Conservation (phyloP, 2,888 invertebrate genomes). For the Rhamphomyia laevipes region DNA sequence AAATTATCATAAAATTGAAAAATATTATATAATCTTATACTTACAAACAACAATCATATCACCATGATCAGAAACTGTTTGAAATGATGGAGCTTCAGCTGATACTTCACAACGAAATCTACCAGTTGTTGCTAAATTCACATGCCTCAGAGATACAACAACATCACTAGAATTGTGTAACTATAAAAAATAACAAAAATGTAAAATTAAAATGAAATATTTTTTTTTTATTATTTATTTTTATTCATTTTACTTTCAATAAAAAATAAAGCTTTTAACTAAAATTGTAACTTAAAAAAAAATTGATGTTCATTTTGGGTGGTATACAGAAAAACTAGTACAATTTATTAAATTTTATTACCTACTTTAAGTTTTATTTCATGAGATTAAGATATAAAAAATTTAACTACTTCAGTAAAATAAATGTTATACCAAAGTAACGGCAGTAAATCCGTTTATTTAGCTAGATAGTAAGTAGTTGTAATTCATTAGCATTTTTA, state of each 20-base stretch:
- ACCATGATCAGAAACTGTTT: conserved; percentile 54
- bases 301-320: too few relatives aligned
- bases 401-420: too few relatives aligned
- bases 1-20: background rate
- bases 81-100: conserved; percentile 57
- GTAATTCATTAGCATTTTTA: too few relatives aligned
- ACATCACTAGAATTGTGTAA: conserved; percentile 55
- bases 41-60: conserved; percentile 59
- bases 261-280: too few relatives aligned
- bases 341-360: too few relatives aligned
- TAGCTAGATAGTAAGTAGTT: too few relatives aligned
- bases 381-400: too few relatives aligned
- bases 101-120: conserved; percentile 59
- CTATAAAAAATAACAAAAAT: conserved; percentile 32
- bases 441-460: too few relatives aligned
- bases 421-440: too few relatives aligned
- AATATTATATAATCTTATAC: conserved; percentile 25
- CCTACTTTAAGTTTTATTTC: too few relatives aligned
- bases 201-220: background rate
- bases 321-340: too few relatives aligned
- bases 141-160: conserved; percentile 50
- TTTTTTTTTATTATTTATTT: background rate
- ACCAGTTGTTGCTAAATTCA: conserved; percentile 52
- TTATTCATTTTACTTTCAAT: background rate
- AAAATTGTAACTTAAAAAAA: too few relatives aligned